Conservation (phyloP, 1,140 invertebrate genomes). For the Gryllus bimaculatus region DNA sequence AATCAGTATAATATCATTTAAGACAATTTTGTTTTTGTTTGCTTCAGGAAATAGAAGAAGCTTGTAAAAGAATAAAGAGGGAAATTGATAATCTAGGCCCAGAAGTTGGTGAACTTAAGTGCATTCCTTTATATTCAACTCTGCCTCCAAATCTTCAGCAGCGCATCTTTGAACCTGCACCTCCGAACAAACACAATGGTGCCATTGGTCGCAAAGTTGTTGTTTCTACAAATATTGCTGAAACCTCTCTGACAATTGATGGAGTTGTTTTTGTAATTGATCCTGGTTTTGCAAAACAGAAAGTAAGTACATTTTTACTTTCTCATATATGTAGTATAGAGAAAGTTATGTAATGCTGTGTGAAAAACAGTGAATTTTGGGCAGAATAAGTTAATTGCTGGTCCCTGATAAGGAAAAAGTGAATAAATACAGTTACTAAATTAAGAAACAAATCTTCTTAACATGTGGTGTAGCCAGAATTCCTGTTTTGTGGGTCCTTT, state of each 20-base stretch:
- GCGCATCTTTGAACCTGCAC: slow-evolving; percentile 92
- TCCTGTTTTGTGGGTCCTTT: too few relatives aligned
- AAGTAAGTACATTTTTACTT: slow-evolving; percentile 44
- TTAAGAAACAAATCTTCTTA: too few relatives aligned
- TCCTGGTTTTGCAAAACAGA: slow-evolving; percentile 99
- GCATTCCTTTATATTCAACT: slow-evolving; percentile 97
- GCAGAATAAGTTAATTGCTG: too few relatives aligned
- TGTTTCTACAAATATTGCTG: slow-evolving; percentile 98
- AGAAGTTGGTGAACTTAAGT: slow-evolving; percentile 94
- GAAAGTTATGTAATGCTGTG: too few relatives aligned
- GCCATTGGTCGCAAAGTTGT: slow-evolving; percentile 93
- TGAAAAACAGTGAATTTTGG: too few relatives aligned
- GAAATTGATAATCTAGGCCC: slow-evolving; percentile 95
- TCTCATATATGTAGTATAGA: too few relatives aligned
- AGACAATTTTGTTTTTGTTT: not conserved
- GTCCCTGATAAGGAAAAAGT: too few relatives aligned
- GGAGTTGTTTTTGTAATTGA: slow-evolving; percentile 99
- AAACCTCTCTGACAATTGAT: slow-evolving; percentile 98
- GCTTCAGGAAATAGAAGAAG: slow-evolving; percentile 93
- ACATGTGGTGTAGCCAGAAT: too few relatives aligned
- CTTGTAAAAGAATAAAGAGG: slow-evolving; percentile 93
- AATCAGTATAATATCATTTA: not conserved
- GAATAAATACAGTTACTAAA: too few relatives aligned
- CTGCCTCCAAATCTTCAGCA: slow-evolving; percentile 96
- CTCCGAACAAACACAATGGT: slow-evolving; percentile 85